phyloP scores from a whole-genome alignment of 2,797 vertebrate genomes.

The Erethizon dorsatum region DNA sequence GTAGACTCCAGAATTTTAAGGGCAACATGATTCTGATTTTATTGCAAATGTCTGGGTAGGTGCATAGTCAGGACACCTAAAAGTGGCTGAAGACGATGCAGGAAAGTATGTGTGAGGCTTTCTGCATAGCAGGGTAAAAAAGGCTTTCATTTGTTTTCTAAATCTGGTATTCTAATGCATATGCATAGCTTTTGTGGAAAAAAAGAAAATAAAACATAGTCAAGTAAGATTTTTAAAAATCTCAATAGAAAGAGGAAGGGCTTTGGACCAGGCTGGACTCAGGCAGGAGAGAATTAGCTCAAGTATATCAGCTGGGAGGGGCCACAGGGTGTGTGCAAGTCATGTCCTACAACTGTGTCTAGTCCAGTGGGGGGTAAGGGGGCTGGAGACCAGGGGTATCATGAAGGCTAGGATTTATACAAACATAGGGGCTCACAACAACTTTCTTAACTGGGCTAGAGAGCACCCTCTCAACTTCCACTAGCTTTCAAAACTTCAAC shows the following conservation, averaged over 20 bases:
- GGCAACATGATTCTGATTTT: neutral
- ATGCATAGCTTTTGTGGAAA: neutral
- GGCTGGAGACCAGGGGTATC: neutral
- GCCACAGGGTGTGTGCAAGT: neutral
- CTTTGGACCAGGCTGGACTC: neutral
- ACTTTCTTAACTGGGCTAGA: neutral
- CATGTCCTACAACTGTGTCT: neutral
- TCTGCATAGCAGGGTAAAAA: neutral
- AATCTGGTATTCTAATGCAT: neutral
- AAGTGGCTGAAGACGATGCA: neutral
- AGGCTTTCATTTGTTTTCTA: conserved; percentile 24
- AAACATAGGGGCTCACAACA: neutral
- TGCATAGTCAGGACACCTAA: neutral
- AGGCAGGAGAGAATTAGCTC: neutral
- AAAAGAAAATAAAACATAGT: neutral
- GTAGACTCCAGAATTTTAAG: neutral
- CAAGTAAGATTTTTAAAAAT: neutral
- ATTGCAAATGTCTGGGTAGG: neutral
- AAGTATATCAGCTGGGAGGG: neutral
- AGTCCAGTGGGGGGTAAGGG: neutral
- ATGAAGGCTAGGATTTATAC: neutral
- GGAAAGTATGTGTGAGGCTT: neutral
- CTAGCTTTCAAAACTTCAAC: conserved; percentile 36
- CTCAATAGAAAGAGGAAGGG: neutral
- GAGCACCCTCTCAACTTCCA: neutral